A percentile compares a stretch with the other conserved stretches of the same genome.
These are phyloP conservation scores for Coracopsis vasa DNA, from an alignment of 2,113 vertebrate species.

Conservation along the genomic window DNA sequence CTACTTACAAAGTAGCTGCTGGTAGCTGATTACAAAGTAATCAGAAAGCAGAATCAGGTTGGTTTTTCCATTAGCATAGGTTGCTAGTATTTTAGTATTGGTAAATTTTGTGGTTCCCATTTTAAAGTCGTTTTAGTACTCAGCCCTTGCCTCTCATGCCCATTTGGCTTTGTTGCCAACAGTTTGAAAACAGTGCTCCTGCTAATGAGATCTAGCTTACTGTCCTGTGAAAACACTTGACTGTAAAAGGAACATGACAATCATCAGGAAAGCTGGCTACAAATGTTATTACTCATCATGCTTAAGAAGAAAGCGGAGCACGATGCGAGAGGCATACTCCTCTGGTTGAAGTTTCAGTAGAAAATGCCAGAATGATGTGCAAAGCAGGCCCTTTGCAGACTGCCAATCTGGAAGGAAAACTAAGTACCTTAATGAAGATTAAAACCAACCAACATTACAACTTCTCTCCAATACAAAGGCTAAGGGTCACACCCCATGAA, in stretches of 20 bases:
- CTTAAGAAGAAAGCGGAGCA: not conserved
- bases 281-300: too few relatives aligned
- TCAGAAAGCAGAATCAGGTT: not conserved
- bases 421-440: not conserved
- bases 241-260: not conserved
- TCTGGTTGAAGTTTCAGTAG: not conserved
- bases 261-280: not conserved
- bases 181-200: not conserved
- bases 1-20: not conserved
- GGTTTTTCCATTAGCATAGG: not conserved
- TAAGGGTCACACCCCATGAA: fast-evolving
- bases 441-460: not conserved
- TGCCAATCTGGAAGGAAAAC: not conserved
- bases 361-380: not conserved
- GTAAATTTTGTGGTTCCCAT: not conserved
- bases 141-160: not conserved
- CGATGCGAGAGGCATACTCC: not conserved
- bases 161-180: not conserved
- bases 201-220: not conserved
- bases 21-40: not conserved
- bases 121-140: not conserved
- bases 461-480: not conserved
- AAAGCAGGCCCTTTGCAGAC: not conserved
- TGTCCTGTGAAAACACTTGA: not conserved
- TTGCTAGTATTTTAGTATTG: not conserved